Evolutionary conservation across 2,888 invertebrate species (phyloP), one percentile per base, ranked within the genome.

Genomic region (Chalcosyrphus nemorum): DNA sequence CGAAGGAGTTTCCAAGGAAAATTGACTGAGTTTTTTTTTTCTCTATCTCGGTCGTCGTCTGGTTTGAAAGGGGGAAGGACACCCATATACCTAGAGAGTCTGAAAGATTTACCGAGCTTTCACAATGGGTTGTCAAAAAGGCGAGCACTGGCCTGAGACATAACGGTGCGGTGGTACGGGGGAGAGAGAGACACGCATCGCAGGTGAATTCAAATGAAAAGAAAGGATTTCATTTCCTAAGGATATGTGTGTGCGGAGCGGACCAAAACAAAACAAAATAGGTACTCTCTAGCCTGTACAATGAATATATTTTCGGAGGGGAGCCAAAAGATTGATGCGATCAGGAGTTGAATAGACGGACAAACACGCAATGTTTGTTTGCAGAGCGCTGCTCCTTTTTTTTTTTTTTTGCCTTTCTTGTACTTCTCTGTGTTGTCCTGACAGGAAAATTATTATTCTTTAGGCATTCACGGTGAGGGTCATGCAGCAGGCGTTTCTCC

Each of bases 341-440:
- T 84, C 80, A 75, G 57, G 63, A 84, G 65, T 65, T 80, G 84
- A 84, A 84, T 84, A 75, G 70, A 80, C 74, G 70, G 70, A 80
- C 84, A 84, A 84, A 84, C 84, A 84, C 84, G 84, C 84, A 84
- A 84, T 65, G 70, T 80, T 78, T 84, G 84, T 65, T 70, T 59
- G 56, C 21, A 66, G 52, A 57, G 43, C 13, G 59, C 61, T 82
- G 78, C 63, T 78, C 68, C 74, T 78, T 80, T 70, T 68, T 72
- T 38, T 59, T 41, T 27, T 11, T 27, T 15, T 61, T 13, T 27
- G 9, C 35, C n/a, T 5, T 19, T n/a, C n/a, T n/a, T n/a, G n/a
- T 32, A 38, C 15, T 9, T 45, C 21, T n/a, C 35, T 32, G 2
- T 45, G 2, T 45, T 71, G 9, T 78, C 45, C 59, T 68, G 80